These are phyloP conservation scores for Callimorpha dominula DNA, from an alignment of 2,888 invertebrate species.

Conservation along the genomic window DNA sequence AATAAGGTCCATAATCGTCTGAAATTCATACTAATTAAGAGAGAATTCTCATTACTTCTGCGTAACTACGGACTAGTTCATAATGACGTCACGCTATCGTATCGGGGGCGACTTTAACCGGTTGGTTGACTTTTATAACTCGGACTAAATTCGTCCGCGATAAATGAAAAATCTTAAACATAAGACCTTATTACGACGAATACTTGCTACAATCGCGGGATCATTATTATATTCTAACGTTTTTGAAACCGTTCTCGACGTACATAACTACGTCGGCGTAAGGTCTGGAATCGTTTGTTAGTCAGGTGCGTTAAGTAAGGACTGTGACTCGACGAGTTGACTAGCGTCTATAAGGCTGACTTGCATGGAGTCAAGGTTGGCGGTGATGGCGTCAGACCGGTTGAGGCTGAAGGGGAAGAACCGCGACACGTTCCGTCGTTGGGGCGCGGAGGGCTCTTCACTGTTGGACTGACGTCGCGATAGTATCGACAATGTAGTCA, in stretches of 20 bases:
- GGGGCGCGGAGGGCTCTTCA: constrained; percentile 30
- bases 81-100: constrained; percentile 2
- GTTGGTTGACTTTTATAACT: not conserved
- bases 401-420: constrained; percentile 79
- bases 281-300: constrained; percentile 66
- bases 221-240: not conserved
- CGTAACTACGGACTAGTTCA: constrained; percentile 15
- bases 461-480: constrained; percentile 66
- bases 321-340: constrained; percentile 89
- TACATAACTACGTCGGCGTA: constrained; percentile 22
- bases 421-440: constrained; percentile 62
- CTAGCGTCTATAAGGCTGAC: constrained; percentile 88
- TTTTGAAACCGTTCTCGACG: not conserved
- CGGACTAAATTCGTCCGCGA: not conserved
- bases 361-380: constrained; percentile 78
- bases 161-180: not conserved
- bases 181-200: constrained; percentile 10
- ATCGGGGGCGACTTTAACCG: not conserved
- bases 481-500: constrained; percentile 71
- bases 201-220: constrained; percentile 1
- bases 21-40: constrained; percentile 9
- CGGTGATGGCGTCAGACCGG: constrained; percentile 51
- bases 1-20: constrained; percentile 13
- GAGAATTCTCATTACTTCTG: constrained; percentile 5
- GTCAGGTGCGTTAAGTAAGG: constrained; percentile 90